A percentile compares a stretch with the other conserved stretches of the same genome.
Evolutionary conservation across 2,797 vertebrate species (phyloP).

Genomic region (Eupleurogrammus muticus): DNA sequence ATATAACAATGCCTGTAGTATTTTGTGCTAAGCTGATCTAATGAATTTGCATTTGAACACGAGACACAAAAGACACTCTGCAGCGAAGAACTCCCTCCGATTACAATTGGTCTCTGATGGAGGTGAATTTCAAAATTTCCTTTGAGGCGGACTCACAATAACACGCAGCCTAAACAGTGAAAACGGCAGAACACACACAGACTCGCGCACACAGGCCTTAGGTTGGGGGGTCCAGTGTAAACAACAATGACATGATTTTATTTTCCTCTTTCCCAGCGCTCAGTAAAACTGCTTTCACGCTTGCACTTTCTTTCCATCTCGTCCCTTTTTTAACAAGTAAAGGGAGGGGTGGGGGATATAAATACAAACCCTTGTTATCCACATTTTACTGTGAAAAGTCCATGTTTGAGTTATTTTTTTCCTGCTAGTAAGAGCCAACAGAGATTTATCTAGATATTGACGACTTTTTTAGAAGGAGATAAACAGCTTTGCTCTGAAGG

Average conservation of each 20-base stretch:
- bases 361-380: constrained; percentile 6
- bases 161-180: constrained; percentile 57
- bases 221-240: constrained; percentile 54
- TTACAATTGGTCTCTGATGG: constrained; percentile 45
- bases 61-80: constrained; percentile 14
- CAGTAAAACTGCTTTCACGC: constrained; percentile 39
- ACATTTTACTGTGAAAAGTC: constrained; percentile 13
- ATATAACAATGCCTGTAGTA: neutral
- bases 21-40: neutral
- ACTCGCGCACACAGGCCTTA: constrained; percentile 38
- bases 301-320: constrained; percentile 43
- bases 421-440: neutral
- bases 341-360: neutral
- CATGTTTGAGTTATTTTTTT: neutral
- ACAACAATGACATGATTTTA: constrained; percentile 68
- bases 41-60: constrained; percentile 19
- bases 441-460: neutral
- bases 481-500: constrained; percentile 15
- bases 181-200: constrained; percentile 59
- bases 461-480: neutral
- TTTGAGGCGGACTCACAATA: constrained; percentile 60
- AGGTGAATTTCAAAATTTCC: constrained; percentile 56
- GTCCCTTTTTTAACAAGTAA: constrained; percentile 16
- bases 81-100: constrained; percentile 22
- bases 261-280: constrained; percentile 52